These are phyloP conservation scores for Coenobita brevimanus DNA, from an alignment of 1,140 invertebrate genomes.

Conservation along the genomic window DNA sequence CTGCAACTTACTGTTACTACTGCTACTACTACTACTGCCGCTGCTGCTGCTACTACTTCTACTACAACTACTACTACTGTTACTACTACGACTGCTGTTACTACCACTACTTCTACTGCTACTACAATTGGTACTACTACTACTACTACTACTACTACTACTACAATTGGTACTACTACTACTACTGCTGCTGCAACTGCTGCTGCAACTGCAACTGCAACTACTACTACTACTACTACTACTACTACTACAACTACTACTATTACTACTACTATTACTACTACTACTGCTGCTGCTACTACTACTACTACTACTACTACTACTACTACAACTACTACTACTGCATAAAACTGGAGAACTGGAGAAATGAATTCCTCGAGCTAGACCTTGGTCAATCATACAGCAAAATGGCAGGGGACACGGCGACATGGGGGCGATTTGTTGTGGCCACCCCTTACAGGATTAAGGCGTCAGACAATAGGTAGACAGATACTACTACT, in stretches of 20 bases:
- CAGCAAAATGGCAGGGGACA: no score
- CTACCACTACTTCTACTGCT: slow-evolving; percentile 3
- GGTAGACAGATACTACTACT: no score
- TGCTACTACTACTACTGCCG: no score
- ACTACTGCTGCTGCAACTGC: neutral
- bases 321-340: neutral
- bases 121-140: neutral
- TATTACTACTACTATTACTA: neutral
- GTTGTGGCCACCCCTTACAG: no score
- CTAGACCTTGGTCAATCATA: no score
- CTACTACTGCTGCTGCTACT: neutral
- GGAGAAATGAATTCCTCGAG: no score
- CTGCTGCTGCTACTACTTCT: slow-evolving; percentile 9
- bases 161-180: neutral
- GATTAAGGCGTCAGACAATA: no score
- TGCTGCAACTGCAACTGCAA: neutral
- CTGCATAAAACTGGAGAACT: no score
- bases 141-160: slow-evolving; percentile 5
- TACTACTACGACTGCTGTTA: slow-evolving; percentile 1
- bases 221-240: slow-evolving; percentile 5
- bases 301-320: neutral
- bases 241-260: slow-evolving; percentile 1
- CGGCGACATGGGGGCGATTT: no score
- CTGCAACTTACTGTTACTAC: no score
- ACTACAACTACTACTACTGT: slow-evolving; percentile 7